Percentiles rank a stretch among this genome's conserved stretches.
These are phyloP conservation scores for Siderastrea siderea DNA, from an alignment of 92 coral and sea anemone genomes.

Conservation along the genomic window DNA sequence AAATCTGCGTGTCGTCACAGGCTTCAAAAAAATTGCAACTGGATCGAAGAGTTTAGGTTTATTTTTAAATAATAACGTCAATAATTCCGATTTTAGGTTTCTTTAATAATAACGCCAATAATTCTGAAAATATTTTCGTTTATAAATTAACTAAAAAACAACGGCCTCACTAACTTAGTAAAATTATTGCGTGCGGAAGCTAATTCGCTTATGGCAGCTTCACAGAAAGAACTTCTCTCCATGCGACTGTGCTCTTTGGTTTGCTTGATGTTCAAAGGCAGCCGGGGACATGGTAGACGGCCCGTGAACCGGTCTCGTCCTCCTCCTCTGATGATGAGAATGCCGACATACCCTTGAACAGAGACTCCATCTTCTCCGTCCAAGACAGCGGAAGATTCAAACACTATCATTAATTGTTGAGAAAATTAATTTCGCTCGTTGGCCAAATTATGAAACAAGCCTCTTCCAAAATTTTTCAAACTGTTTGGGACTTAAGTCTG, in stretches of 20 bases:
- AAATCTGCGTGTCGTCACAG: neutral
- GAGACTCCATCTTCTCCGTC: neutral
- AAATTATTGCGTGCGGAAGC: neutral
- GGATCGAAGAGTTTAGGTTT: neutral
- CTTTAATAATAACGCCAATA: neutral
- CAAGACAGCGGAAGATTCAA: neutral
- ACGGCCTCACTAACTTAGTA: neutral
- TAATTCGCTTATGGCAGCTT: neutral
- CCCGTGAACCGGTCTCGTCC: neutral
- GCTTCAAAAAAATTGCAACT: neutral
- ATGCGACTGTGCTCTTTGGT: neutral
- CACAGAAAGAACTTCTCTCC: conserved; percentile 1
- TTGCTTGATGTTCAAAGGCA: neutral
- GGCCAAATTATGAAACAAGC: conserved; percentile 14
- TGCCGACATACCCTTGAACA: neutral
- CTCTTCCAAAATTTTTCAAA: neutral
- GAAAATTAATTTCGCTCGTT: neutral
- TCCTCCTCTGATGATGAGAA: neutral
- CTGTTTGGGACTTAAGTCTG: neutral
- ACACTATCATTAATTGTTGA: neutral
- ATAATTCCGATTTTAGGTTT: too few relatives aligned
- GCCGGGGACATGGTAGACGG: conserved; percentile 13
- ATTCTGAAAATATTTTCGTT: too few relatives aligned
- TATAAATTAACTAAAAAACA: neutral
- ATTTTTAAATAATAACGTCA: too few relatives aligned